Base-by-base conservation (phyloP, 2,797 vertebrate genomes). In the Macrochelys suwanniensis region DNA sequence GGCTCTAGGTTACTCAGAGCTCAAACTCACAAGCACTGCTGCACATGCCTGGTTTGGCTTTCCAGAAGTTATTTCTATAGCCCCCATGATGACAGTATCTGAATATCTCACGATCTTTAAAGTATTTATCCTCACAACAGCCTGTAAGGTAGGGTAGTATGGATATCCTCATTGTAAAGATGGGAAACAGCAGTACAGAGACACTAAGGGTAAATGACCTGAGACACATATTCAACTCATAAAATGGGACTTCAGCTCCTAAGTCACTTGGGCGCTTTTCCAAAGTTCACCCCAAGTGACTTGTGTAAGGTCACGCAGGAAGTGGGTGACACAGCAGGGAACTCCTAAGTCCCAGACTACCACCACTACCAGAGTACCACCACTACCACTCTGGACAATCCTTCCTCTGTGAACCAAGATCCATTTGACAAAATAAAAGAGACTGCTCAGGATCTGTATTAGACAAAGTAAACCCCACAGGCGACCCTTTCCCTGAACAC, bases 201-300 rank as follows among this genome's bases (percentile, higher is more conserved):
- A n/a, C 45, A 50, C 11, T 42, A 80, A 6, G 8, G 33, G 54
- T 77, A 65, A 90, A 59, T 6, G 6, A 45, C 6, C 0, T 56
- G 45, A 68, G n/a, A 86, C 50, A 51, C n/a, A 68, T 68, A 68
- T 37, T 23, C 65, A 68, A 77, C 16, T 28, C 54, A 42, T 1
- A 0, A 47, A 37, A 13, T 31, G 45, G 0, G 0, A 37, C 25
- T 4, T 49, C n/a, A 82, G 31, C 1, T 6, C 74, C 74, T 17
- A 50, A 28, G 21, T 26, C n/a, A 57, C 51, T 78, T 82, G 23
- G 26, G 49, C 45, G 33, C 56, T 0, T 9, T 68, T 68, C n/a
- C 37, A 68, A 68, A 37, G n/a, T 68, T 68, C 37, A 37, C 9
- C 65, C n/a, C 42, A 84, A 57, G 26, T 65, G 80, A 65, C 49